Base-by-base conservation (phyloP, 2,797 vertebrate genomes). In the Typhlichthys subterraneus region DNA sequence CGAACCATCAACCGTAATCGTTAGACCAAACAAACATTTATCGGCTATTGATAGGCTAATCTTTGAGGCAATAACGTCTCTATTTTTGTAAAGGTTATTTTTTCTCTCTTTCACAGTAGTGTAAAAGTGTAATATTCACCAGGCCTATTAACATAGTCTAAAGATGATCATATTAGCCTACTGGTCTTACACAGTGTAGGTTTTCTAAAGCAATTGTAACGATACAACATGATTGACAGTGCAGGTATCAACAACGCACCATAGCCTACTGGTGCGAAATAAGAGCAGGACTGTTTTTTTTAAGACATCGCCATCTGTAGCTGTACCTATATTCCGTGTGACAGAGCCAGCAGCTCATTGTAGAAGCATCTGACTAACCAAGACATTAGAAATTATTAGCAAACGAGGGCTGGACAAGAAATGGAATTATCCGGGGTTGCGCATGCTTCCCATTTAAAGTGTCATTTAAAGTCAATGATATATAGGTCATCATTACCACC, bases 241-340 rank as follows among this genome's bases (percentile, higher is more conserved):
- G 49, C 14, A 14, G 10, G 49, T 51, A 51, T 51, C 15, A 51
- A 55, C 33, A 29, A 55, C 53, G 23, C 23, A 42, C 51, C 48
- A 2, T 17, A 49, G 7, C 68, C 51, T 0, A 64, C 63, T 79
- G 69, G 54, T 76, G 78, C 78, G 78, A 83, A 80, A 84, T 69
- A 50, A 23, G 1, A 48, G 47, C 47, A 14, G 11, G n/a, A 7
- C 11, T 48, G 47, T 14, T 63, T 54, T 54, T 66, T 72, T 58
- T 19, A 53, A 77, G 48, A 50, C 75, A 66, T 52, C 66, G 64
- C 79, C 77, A 79, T 77, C 77, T 76, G 81, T 77, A 79, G 82
- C 33, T 45, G 23, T 29, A 67, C 63, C 51, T 59, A 63, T 13
- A 42, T 77, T 57, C 80, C 67, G 77, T 61, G 63, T 74, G 75